Evolutionary conservation across 1,140 invertebrate genomes (phyloP), one percentile per base, ranked within the genome.

Genomic region (Drosophila bocki): DNA sequence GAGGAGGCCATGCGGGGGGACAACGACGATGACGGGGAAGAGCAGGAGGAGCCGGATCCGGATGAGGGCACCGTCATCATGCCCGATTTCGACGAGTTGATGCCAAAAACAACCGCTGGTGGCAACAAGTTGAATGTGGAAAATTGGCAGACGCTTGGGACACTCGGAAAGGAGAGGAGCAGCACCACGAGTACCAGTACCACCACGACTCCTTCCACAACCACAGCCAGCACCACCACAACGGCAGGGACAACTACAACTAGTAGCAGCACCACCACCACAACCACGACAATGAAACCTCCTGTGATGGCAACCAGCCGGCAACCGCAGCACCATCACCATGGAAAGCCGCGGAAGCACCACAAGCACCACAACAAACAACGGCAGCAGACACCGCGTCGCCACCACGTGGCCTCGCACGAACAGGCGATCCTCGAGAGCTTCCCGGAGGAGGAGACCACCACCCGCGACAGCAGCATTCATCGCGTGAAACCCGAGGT

Each of bases 381-480:
- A 48, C 65, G 69, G 11, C 78, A 59, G n/a, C 76, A 82, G n/a
- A 75, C 65, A 22, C 50, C 75, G 3, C 74, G 75, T 17, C 80
- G 82, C 11, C 91, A 92, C 44, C 87, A 92, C 22, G 78, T 87
- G n/a, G 65, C 84, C 50, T 88, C 84, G 2, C 80, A 88, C n/a
- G 84, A 88, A 32, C 85, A 85, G 35, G 76, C 68, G 9, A 54
- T 77, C 64, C 53, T 84, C 7, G 86, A 92, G 59, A 80, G 60
- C 54, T 68, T 72, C 2, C 45, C 32, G 19, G 72, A 70, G 68
- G 82, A 87, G 47, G 84, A 87, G 65, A 91, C 86, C 13, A 91
- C 91, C 17, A 92, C 90, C 1, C 79, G 85, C 1, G 92, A 93
- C 29, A 93, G 91, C 62, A 91, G 83, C 42, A 93, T 93, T n/a